phyloP scores from a whole-genome alignment of 2,797 vertebrate genomes.

The Euphonia xanthogaster region DNA sequence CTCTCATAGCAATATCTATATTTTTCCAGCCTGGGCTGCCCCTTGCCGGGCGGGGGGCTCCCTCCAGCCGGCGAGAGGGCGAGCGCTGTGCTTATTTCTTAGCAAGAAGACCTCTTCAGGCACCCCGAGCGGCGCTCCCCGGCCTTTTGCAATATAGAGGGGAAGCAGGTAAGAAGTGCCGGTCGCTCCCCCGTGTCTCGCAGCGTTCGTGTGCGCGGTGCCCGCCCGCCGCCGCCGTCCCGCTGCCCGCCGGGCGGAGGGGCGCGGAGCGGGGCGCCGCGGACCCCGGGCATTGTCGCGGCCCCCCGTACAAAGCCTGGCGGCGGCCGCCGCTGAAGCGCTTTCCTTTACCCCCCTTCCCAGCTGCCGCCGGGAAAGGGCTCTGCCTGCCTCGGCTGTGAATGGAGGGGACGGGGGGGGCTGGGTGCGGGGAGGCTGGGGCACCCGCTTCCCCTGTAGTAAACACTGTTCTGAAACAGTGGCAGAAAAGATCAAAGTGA shows the following conservation, averaged over 20 bases:
- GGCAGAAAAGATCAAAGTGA: slow-evolving; percentile 74
- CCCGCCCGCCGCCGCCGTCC: not conserved
- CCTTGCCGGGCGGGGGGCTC: slow-evolving; percentile 17
- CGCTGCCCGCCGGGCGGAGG: slow-evolving; percentile 25
- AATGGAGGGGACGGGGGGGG: not conserved
- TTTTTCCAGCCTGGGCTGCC: slow-evolving; percentile 40
- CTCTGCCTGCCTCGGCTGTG: slow-evolving; percentile 35
- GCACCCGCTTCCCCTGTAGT: slow-evolving; percentile 36
- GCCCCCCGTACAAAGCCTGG: slow-evolving; percentile 67
- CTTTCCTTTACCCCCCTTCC: not conserved
- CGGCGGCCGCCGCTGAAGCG: not conserved
- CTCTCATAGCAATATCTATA: not conserved
- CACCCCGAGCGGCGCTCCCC: slow-evolving; percentile 57
- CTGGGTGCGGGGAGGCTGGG: not conserved
- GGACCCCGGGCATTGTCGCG: slow-evolving; percentile 58
- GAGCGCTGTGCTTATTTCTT: slow-evolving; percentile 28
- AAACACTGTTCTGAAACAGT: slow-evolving; percentile 75
- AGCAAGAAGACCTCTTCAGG: slow-evolving; percentile 21
- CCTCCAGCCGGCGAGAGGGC: slow-evolving; percentile 3
- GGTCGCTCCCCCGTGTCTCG: not conserved
- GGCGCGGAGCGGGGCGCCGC: slow-evolving; percentile 33
- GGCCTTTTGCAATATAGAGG: slow-evolving; percentile 75
- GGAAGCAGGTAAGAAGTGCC: slow-evolving; percentile 75
- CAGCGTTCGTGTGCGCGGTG: not conserved
- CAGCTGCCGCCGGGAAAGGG: slow-evolving; percentile 11